Percentiles rank a stretch among this genome's conserved stretches.
phyloP scores from a whole-genome alignment of 2,797 vertebrate genomes.

The Acanthis flammea region DNA sequence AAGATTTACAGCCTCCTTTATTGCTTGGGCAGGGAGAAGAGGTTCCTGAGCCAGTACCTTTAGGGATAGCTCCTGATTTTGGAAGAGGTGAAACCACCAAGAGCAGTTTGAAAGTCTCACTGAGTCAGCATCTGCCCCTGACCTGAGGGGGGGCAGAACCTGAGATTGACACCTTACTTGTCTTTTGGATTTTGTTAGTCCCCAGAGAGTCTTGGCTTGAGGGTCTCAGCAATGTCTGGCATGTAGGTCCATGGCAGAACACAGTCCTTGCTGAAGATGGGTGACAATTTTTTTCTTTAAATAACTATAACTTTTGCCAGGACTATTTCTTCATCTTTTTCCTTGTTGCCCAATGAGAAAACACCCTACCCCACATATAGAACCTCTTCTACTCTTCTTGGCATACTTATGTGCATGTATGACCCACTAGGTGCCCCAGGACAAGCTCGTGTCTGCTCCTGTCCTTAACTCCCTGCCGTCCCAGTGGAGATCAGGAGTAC shows the following conservation, averaged over 20 bases:
- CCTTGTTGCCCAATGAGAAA: not conserved
- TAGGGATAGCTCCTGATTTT: not conserved
- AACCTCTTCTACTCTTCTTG: not conserved
- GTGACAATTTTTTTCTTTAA: not conserved
- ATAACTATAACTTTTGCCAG: not conserved
- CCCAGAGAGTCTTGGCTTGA: not conserved
- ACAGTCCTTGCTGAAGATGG: not conserved
- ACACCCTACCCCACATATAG: not conserved
- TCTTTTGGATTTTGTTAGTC: not conserved
- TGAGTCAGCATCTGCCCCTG: not conserved
- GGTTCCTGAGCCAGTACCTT: not conserved
- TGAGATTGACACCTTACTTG: not conserved
- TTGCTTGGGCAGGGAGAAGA: not conserved
- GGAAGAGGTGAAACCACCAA: not conserved
- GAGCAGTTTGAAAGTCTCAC: not conserved
- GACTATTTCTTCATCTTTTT: slow-evolving; percentile 1
- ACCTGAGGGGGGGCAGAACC: not conserved
- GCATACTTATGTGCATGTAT: not conserved
- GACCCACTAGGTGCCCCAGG: not conserved
- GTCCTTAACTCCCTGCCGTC: not conserved
- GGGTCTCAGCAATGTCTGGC: not conserved
- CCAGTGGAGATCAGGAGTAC: not conserved
- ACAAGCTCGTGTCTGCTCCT: not conserved
- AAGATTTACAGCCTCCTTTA: not conserved
- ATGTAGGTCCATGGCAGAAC: not conserved